These are phyloP conservation scores for Polylopha cassiicola DNA, from an alignment of 2,888 invertebrate genomes.

Conservation along the genomic window DNA sequence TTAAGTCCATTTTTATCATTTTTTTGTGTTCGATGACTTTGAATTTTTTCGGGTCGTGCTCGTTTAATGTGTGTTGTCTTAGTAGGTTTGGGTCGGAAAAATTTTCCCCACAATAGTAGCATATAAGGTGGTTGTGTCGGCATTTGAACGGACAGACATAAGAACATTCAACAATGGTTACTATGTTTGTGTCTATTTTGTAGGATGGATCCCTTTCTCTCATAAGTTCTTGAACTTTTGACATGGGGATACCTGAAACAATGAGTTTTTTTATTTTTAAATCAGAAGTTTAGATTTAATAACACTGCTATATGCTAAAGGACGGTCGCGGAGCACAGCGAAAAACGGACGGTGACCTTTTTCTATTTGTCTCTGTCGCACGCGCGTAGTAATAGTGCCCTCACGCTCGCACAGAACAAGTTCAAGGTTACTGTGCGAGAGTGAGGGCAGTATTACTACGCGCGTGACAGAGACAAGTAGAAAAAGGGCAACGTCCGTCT, in stretches of 20 bases:
- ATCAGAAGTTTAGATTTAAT: not conserved
- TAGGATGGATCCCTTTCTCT: slow-evolving; percentile 59
- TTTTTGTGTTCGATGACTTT: slow-evolving; percentile 59
- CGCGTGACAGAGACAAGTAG: no score
- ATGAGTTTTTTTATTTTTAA: slow-evolving; percentile 2
- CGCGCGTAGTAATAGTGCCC: no score
- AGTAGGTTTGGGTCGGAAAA: slow-evolving; percentile 45
- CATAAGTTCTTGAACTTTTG: slow-evolving; percentile 55
- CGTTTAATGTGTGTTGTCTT: slow-evolving; percentile 39
- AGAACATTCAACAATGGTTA: slow-evolving; percentile 57
- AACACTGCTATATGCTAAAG: not conserved
- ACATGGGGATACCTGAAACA: slow-evolving; percentile 52
- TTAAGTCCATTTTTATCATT: slow-evolving; percentile 63
- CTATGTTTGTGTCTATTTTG: slow-evolving; percentile 60
- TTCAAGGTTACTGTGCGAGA: no score
- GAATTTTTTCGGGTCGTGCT: slow-evolving; percentile 54
- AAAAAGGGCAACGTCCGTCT: no score
- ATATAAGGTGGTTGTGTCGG: slow-evolving; percentile 58
- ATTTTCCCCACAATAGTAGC: slow-evolving; percentile 58
- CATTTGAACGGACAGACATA: slow-evolving; percentile 65
- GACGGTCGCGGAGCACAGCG: not conserved
- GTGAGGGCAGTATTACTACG: no score
- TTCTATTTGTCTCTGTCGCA: no score
- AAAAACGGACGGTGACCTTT: no score
- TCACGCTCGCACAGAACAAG: no score